Percentiles rank a stretch among this genome's conserved stretches.
phyloP scores from a whole-genome alignment of 2,797 vertebrate species.

The Melanotaenia nigrans region DNA sequence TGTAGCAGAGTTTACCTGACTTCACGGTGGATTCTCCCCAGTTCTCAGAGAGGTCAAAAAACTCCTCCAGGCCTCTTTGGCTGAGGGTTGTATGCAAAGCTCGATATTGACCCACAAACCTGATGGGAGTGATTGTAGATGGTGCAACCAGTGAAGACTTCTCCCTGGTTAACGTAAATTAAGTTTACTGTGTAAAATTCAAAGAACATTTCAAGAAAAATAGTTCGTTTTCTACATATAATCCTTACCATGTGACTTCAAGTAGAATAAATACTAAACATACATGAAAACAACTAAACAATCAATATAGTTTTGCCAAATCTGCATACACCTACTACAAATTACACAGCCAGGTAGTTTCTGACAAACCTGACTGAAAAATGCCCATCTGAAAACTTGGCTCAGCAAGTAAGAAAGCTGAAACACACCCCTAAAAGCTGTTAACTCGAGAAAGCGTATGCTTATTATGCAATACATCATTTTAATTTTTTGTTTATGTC shows the following conservation, averaged over 20 bases:
- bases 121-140: slow-evolving; percentile 20
- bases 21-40: slow-evolving; percentile 92
- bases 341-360: neutral
- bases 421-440: too few species aligned
- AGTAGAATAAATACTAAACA: neutral
- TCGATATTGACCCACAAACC: slow-evolving; percentile 61
- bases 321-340: too few species aligned
- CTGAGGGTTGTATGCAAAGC: slow-evolving; percentile 84
- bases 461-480: too few species aligned
- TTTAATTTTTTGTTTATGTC: too few species aligned
- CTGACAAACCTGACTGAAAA: neutral
- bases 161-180: slow-evolving; percentile 33
- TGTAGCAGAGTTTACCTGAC: slow-evolving; percentile 85
- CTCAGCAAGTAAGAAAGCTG: too few species aligned
- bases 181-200: slow-evolving; percentile 13
- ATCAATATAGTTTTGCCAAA: neutral
- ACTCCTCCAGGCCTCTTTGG: slow-evolving; percentile 89
- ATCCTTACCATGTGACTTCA: neutral
- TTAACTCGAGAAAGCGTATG: too few species aligned
- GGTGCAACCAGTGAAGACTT: slow-evolving; percentile 1
- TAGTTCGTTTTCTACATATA: neutral
- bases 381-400: neutral
- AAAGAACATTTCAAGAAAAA: too few species aligned
- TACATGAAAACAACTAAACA: neutral
- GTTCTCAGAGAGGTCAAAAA: slow-evolving; percentile 92